Evolutionary conservation across 2,113 vertebrate species (phyloP), one percentile per base, ranked within the genome.

Genomic region (Chauna torquata): DNA sequence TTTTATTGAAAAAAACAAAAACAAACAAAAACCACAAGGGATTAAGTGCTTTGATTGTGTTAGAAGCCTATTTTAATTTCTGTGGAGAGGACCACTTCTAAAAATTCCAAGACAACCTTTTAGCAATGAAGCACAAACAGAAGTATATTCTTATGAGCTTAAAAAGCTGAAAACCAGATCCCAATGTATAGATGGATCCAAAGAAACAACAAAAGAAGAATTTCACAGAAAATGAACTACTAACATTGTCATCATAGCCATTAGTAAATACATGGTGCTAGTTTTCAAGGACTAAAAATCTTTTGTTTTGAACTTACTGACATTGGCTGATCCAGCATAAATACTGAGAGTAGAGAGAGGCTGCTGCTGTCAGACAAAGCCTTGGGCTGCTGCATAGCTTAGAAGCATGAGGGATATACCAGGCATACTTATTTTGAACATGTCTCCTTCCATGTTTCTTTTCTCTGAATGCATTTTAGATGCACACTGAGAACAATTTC

Each of bases 291-390:
- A 72, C 81, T 86, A 38, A 86, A 71, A 76, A 38, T 86, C 65
- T 82, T 81, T 88, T 82, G 62, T 64, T 95, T 86, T 90, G 77
- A 77, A 12, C 45, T 94, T n/a, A 28, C n/a, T 89, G 93, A 64
- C 72, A 23, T 40, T 58, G 85, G 42, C 11, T 80, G 75, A 77
- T 74, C 59, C 54, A 64, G 82, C 68, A 42, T 42, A 70, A 91
- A 77, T 1, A 8, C 9, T 14, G 84, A 50, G 84, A 45, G 23
- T 15, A 5, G 50, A 25, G 71, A 54, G 58, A 54, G 70, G 64
- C 42, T 71, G 70, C 66, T 92, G 87, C 82, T 93, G 65, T 61
- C 90, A 79, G 64, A 64, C 64, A 59, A 27, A 94, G 94, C 90
- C 90, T 77, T 1, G 7, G 88, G 88, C 92, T 90, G 78, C 88